Evolutionary conservation across 2,113 vertebrate genomes (phyloP).

Genomic region (Toxotes chatareus): DNA sequence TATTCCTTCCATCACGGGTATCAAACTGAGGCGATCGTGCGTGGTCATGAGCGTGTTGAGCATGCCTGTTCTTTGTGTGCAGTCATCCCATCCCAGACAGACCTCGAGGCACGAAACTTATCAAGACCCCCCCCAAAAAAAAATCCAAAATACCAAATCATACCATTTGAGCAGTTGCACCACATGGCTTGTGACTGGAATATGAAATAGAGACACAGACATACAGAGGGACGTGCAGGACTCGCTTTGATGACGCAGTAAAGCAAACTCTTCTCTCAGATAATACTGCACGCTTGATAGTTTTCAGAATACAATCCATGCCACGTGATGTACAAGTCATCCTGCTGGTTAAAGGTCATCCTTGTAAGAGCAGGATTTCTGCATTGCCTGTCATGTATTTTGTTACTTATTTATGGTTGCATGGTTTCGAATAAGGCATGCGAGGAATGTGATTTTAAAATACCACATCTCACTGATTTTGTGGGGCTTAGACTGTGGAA

Average conservation of each 20-base stretch:
- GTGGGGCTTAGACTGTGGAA: not conserved
- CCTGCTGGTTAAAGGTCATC: constrained; percentile 73
- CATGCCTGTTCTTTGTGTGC: constrained; percentile 37
- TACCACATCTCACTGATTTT: constrained; percentile 16
- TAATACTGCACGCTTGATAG: constrained; percentile 46
- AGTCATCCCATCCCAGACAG: constrained; percentile 70
- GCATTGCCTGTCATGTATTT: constrained; percentile 49
- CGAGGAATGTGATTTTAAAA: constrained; percentile 26
- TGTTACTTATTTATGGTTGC: constrained; percentile 39
- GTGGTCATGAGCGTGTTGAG: constrained; percentile 41
- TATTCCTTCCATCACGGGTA: constrained; percentile 20
- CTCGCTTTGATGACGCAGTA: constrained; percentile 75
- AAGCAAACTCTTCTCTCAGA: constrained; percentile 62
- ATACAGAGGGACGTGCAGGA: constrained; percentile 58
- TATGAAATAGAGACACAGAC: constrained; percentile 72
- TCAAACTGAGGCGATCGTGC: constrained; percentile 19
- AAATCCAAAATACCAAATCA: constrained; percentile 67
- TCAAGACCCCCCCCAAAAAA: constrained; percentile 43
- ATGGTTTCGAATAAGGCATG: constrained; percentile 24
- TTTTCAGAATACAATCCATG: constrained; percentile 44
- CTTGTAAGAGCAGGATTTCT: constrained; percentile 55
- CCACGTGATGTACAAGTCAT: constrained; percentile 28
- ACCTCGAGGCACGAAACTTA: constrained; percentile 71
- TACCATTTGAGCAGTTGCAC: constrained; percentile 72
- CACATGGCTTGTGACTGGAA: constrained; percentile 75